A percentile compares a stretch with the other conserved stretches of the same genome.
Evolutionary conservation across 2,113 vertebrate genomes (phyloP).

Genomic region (Protobothrops flavoviridis): DNA sequence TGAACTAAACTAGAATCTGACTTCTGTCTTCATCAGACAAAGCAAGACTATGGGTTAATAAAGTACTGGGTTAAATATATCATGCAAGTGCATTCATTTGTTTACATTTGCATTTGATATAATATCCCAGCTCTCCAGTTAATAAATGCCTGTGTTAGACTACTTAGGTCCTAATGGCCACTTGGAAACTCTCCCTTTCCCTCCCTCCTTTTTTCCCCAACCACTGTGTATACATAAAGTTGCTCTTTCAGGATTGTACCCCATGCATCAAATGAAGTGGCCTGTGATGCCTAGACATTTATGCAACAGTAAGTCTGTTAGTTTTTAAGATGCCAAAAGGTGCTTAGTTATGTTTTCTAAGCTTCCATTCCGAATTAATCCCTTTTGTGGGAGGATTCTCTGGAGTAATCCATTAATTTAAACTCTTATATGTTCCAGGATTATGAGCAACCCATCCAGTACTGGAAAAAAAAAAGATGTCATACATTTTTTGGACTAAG

Average conservation of each 20-base stretch:
- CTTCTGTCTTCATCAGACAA: background rate
- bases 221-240: background rate
- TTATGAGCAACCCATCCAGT: background rate
- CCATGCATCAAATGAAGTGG: background rate
- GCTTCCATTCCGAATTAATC: background rate
- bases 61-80: background rate
- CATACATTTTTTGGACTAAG: background rate
- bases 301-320: background rate
- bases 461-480: background rate
- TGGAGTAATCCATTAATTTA: background rate
- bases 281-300: background rate
- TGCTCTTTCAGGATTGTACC: background rate
- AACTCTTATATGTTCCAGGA: background rate
- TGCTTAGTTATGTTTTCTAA: background rate
- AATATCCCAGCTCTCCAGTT: background rate
- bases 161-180: background rate
- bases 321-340: background rate
- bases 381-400: background rate
- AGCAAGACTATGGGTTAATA: background rate
- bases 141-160: background rate
- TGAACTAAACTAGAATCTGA: background rate
- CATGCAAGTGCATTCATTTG: background rate
- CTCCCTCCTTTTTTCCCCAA: background rate
- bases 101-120: background rate
- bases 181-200: background rate